Evolutionary conservation across 2,888 invertebrate species (phyloP), one percentile per base, ranked within the genome.

Genomic region (Melipona bicolor): DNA sequence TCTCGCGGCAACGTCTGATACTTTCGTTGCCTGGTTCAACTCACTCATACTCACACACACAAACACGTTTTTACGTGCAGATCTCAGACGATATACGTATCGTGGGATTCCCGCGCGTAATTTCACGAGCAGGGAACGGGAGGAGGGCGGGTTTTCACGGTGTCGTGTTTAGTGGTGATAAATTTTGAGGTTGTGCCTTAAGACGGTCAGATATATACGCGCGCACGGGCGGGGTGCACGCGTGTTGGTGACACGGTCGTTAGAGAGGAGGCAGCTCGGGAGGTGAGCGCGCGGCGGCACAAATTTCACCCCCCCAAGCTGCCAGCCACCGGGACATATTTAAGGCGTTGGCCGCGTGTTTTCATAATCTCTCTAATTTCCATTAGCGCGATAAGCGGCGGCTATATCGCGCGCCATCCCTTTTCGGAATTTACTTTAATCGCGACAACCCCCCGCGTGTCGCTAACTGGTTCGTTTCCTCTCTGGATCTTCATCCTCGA

Each of bases 351-450:
- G 79, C 83, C 77, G 77, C 88, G 84, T 88, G 84, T 88, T 88
- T 88, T 86, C 87, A 89, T 89, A 91, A 91, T 90, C 90, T 88
- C 86, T 86, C 88, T 90, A 90, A 91, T 91, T 88, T 88, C 84
- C 83, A 88, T 88, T 88, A 86, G 77, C 62, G 73, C 70, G 84
- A 79, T 77, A 84, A 82, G 72, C 50, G 52, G 3, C 17, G 59
- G 73, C 56, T 36, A 64, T 65, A 83, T 77, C 65, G 50, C 4
- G 19, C 64, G 54, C 65, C 77, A 79, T 72, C 59, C 27, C 21
- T 13, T 27, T 32, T 15, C 11, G 72, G 24, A 54, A 73, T 76
- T 76, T 78, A 59, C 67, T 72, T 64, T 54, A 70, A 59, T 74
- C 74, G 74, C 65, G 54, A 19, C 49, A n/a, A 56, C 19, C 43